These are phyloP conservation scores for Aphidius ervi DNA, from an alignment of 1,140 invertebrate species.

Conservation along the genomic window DNA sequence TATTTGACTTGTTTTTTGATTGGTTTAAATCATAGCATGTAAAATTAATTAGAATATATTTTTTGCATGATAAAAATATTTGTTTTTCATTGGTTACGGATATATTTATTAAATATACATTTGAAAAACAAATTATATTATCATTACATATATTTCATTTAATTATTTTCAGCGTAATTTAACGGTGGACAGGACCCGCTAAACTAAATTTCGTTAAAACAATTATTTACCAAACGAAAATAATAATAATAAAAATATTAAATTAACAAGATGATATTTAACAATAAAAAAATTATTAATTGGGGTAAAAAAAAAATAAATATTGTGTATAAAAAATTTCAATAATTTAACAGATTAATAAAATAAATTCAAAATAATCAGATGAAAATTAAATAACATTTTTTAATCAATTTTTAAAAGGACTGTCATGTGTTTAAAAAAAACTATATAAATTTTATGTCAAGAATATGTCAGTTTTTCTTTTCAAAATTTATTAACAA, in stretches of 20 bases:
- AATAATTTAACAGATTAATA: too few relatives aligned
- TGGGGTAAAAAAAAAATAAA: not conserved
- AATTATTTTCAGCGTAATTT: slow-evolving; percentile 44
- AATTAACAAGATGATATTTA: slow-evolving; percentile 15
- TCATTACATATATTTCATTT: slow-evolving; percentile 32
- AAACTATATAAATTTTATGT: too few relatives aligned
- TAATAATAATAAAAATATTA: slow-evolving; percentile 1
- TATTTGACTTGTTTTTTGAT: too few relatives aligned
- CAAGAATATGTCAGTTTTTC: too few relatives aligned
- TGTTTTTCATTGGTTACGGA: not conserved
- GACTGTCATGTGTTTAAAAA: too few relatives aligned
- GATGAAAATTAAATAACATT: too few relatives aligned
- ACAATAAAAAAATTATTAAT: not conserved
- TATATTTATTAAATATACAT: not conserved
- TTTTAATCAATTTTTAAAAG: too few relatives aligned
- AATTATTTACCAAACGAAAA: not conserved
- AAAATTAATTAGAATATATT: not conserved
- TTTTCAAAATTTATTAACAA: too few relatives aligned
- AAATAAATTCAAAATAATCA: not conserved
- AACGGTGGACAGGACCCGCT: slow-evolving; percentile 43
- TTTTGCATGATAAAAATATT: not conserved
- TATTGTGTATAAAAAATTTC: not conserved
- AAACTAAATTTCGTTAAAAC: slow-evolving; percentile 33
- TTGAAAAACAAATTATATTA: slow-evolving; percentile 20
- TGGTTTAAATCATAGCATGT: too few relatives aligned